Evolutionary conservation across 1,140 invertebrate species (phyloP), one percentile per base, ranked within the genome.

Genomic region (Phymastichus coffea): DNA sequence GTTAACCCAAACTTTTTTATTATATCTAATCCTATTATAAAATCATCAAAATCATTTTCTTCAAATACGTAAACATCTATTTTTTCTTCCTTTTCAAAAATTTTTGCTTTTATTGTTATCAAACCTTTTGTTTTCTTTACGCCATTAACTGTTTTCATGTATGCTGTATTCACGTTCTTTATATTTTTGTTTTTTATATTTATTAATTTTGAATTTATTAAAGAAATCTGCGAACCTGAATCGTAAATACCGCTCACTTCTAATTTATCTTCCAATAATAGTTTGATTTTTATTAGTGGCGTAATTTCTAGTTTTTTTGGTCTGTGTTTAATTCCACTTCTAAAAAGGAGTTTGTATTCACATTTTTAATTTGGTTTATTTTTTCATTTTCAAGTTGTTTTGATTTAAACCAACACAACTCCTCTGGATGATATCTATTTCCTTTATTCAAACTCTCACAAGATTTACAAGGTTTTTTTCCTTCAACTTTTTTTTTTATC

Each of bases 91-190:
- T 47, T 48, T 20, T 65, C n/a, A 12, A 65, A 56, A 12, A 65
- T 52, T 65, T 65, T 65, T 35, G 41, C 17, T 46, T 63, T 65
- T 48, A 63, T 12, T 4, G 25, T 60, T 30, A 54, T 33, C 20
- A 57, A 38, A 12, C 62, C 62, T 12, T 52, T 12, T 43, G 61
- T 43, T n/a, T 28, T 3, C 14, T n/a, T 47, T 28, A 47, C 44
- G n/a, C 23, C 23, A 47, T 47, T 47, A 47, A 47, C 26, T 23
- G 44, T 40, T 41, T 10, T 38, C 25, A 55, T 20, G 12, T 47
- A 15, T n/a, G 15, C n/a, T 47, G 25, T 28, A 3, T 25, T 25
- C 22, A n/a, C 22, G 4, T 28, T 23, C 14, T 25, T 15, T 7
- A 4, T 28, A 8, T 47, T 28, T 6, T 7, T 17, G n/a, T 28